phyloP scores from a whole-genome alignment of 2,113 vertebrate genomes.

The Telmatochromis sp. region DNA sequence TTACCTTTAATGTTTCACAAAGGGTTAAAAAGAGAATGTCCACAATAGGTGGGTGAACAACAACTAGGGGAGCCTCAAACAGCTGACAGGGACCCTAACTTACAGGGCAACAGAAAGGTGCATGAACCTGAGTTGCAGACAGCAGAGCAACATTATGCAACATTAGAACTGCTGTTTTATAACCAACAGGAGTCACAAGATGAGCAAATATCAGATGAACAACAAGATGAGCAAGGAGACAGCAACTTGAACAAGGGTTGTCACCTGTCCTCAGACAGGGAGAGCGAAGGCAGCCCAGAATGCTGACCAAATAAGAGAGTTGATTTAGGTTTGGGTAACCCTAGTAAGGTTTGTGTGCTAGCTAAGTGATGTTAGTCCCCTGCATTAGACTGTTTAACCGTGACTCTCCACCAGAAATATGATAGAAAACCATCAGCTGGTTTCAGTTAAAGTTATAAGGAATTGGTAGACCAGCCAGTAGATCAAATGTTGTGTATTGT shows the following conservation, averaged over 20 bases:
- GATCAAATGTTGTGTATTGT: background rate
- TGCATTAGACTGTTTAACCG: background rate
- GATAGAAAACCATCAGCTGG: background rate
- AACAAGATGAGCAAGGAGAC: background rate
- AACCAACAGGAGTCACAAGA: background rate
- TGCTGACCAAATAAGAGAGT: background rate
- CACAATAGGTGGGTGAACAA: background rate
- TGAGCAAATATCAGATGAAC: background rate
- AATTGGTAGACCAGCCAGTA: background rate
- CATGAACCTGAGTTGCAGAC: background rate
- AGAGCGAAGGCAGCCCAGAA: background rate
- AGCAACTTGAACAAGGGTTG: background rate
- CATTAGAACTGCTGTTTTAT: background rate
- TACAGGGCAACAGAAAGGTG: background rate
- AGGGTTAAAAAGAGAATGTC: background rate
- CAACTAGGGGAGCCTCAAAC: background rate
- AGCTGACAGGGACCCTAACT: background rate
- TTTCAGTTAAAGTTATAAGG: background rate
- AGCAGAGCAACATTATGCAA: background rate
- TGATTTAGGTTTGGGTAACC: background rate
- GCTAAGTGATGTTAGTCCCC: background rate
- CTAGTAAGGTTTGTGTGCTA: background rate
- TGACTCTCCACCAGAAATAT: background rate
- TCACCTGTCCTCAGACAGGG: background rate
- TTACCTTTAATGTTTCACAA: background rate